Evolutionary conservation across 2,797 vertebrate genomes (phyloP), one percentile per base, ranked within the genome.

Genomic region (Channa striata): DNA sequence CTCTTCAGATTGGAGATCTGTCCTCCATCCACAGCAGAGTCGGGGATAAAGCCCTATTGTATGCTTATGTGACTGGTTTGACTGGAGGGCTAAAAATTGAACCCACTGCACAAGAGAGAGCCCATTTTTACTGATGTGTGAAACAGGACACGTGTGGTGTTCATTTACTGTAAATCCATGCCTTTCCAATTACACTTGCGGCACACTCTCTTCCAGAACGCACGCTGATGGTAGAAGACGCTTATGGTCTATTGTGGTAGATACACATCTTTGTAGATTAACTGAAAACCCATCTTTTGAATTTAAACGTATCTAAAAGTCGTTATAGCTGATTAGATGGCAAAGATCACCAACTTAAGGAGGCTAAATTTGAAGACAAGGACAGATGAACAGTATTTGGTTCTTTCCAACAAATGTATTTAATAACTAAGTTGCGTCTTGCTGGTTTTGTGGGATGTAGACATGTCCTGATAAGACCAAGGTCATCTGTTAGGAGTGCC

Each of bases 401-500:
- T 69, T 79, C 64, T 56, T 80, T 81, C 48, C 67, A 72, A 46
- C 47, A 77, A 70, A 72, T 66, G 50, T 59, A 68, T 83, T 77
- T 72, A 86, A 81, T 81, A 73, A 71, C 80, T 83, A 72, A 73
- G 83, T 76, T 60, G 49, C 68, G 58, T 83, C 74, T 73, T 67
- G 65, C 77, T 33, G 62, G 74, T 90, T 87, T 75, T 72, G 74
- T 30, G 52, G 76, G 84, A 85, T 88, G 76, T 87, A 81, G 85
- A 80, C 68, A 72, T 82, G 52, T 88, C 78, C 80, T 86, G 89
- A 89, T 90, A 87, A 90, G 81, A 86, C 89, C 91, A 92, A 92
- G 91, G 92, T 93, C 90, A 92, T 93, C 83, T 87, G 90, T 87
- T 91, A 84, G 86, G 83, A 88, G 85, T 82, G 86, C 85, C 86